These are phyloP conservation scores for Latrodectus elegans DNA, from an alignment of 2,888 invertebrate genomes.

Conservation along the genomic window DNA sequence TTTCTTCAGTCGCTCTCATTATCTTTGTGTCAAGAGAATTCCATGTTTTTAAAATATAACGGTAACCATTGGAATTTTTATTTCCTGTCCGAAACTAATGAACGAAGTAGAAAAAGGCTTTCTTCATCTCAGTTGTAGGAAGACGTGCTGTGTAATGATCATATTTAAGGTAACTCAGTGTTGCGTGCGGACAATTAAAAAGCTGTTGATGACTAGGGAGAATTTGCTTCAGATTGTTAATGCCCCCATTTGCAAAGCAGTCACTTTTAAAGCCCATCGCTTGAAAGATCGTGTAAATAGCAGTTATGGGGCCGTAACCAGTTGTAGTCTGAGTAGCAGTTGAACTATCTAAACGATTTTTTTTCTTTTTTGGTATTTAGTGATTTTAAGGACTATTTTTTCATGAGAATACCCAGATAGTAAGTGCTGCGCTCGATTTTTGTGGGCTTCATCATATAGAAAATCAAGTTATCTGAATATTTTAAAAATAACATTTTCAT, in stretches of 20 bases:
- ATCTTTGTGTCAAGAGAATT: not conserved
- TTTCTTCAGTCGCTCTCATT: not conserved
- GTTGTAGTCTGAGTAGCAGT: not conserved
- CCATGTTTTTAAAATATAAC: not conserved
- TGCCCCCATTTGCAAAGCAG: constrained; percentile 31
- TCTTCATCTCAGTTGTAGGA: not conserved
- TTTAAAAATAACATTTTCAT: too few species aligned
- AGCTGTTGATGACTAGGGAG: constrained; percentile 42
- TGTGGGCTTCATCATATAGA: too few species aligned
- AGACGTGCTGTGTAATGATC: constrained; percentile 7
- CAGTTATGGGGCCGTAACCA: constrained; percentile 22
- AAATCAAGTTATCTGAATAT: too few species aligned
- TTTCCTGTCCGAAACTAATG: not conserved
- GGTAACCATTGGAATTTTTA: not conserved
- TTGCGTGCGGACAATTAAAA: constrained; percentile 43
- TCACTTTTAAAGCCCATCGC: constrained; percentile 15
- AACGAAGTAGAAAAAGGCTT: not conserved
- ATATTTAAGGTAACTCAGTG: constrained; percentile 46
- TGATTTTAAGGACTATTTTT: too few species aligned
- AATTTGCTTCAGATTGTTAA: constrained; percentile 27
- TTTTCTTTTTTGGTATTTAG: not conserved
- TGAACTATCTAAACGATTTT: constrained; percentile 12
- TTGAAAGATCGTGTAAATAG: not conserved
- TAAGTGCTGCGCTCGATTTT: too few species aligned
- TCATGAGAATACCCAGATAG: too few species aligned